Percentiles rank a stretch among this genome's conserved stretches.
Conservation (phyloP, 1,140 invertebrate genomes). For the Lordiphosa mommai region DNA sequence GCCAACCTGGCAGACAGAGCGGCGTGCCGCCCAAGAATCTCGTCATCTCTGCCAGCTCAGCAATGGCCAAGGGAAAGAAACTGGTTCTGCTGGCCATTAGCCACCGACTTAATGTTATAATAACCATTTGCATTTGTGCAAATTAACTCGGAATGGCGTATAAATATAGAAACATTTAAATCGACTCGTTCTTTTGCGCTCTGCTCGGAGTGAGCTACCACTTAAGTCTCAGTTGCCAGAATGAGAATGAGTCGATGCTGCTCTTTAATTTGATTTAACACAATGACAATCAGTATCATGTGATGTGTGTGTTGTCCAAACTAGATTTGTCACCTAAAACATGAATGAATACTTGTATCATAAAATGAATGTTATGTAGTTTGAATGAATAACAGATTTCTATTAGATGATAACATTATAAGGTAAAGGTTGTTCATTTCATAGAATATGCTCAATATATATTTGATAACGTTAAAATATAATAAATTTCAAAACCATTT, state of each 20-base stretch:
- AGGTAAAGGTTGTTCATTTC: too few species aligned
- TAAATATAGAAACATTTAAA: conserved; percentile 70
- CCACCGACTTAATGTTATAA: conserved; percentile 40
- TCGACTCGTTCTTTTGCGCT: conserved; percentile 29
- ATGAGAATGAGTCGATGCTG: conserved; percentile 18
- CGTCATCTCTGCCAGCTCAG: conserved; percentile 8
- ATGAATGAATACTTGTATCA: conserved; percentile 23
- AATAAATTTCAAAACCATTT: too few species aligned
- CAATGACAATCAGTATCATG: conserved; percentile 34
- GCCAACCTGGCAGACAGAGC: conserved; percentile 39
- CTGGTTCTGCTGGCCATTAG: conserved; percentile 42
- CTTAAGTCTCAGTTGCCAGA: conserved; percentile 3
- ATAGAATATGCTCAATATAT: too few species aligned
- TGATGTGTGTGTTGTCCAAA: conserved; percentile 30
- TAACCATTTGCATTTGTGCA: conserved; percentile 64
- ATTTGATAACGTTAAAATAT: too few species aligned
- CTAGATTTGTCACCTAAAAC: conserved; percentile 48
- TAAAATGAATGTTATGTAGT: too few species aligned
- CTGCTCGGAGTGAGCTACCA: not conserved
- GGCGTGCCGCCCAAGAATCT: conserved; percentile 28
- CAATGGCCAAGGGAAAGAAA: conserved; percentile 19
- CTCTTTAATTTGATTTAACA: conserved; percentile 26
- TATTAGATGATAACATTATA: not conserved
- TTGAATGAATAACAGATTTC: conserved; percentile 1
- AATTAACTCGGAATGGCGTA: conserved; percentile 67